A percentile compares a stretch with the other conserved stretches of the same genome.
These are phyloP conservation scores for Aethes cnicana DNA, from an alignment of 2,888 invertebrate species.

Conservation along the genomic window DNA sequence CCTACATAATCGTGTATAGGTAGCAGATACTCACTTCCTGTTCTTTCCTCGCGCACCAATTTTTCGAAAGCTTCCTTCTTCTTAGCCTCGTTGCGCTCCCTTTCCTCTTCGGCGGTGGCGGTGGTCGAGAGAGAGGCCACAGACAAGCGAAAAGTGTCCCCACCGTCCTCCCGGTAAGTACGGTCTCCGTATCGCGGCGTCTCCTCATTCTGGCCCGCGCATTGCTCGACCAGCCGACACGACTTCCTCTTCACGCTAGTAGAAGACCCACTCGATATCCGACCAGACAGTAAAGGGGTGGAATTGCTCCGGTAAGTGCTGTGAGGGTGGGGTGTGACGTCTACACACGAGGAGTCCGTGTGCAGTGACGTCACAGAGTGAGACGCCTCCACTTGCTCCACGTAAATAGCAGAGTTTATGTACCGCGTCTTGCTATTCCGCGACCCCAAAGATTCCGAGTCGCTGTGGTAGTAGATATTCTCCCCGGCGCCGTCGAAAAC, in stretches of 20 bases:
- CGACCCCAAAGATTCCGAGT: conserved; percentile 67
- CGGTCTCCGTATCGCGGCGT: conserved; percentile 56
- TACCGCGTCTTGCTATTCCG: conserved; percentile 75
- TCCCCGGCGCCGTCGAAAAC: conserved; percentile 74
- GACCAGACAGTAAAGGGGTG: conserved; percentile 67
- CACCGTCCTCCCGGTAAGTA: conserved; percentile 67
- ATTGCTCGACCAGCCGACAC: conserved; percentile 51
- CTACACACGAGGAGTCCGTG: conserved; percentile 54
- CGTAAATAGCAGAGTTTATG: conserved; percentile 84
- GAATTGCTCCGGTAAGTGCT: conserved; percentile 70
- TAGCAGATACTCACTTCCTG: conserved; percentile 60
- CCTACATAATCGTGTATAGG: background rate
- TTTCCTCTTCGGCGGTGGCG: conserved; percentile 70
- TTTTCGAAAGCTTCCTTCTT: conserved; percentile 67
- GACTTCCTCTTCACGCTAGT: conserved; percentile 68
- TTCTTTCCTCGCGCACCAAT: conserved; percentile 72
- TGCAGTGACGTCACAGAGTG: conserved; percentile 70
- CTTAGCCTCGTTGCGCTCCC: conserved; percentile 67
- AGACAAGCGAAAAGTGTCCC: conserved; percentile 72
- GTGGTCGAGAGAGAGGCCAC: conserved; percentile 72
- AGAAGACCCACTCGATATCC: conserved; percentile 60
- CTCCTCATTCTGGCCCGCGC: conserved; percentile 41
- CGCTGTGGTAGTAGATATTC: conserved; percentile 68
- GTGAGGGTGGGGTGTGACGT: conserved; percentile 73
- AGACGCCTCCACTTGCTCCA: conserved; percentile 74